phyloP scores from a whole-genome alignment of 1,140 invertebrate genomes.

The Drosophila melanica region DNA sequence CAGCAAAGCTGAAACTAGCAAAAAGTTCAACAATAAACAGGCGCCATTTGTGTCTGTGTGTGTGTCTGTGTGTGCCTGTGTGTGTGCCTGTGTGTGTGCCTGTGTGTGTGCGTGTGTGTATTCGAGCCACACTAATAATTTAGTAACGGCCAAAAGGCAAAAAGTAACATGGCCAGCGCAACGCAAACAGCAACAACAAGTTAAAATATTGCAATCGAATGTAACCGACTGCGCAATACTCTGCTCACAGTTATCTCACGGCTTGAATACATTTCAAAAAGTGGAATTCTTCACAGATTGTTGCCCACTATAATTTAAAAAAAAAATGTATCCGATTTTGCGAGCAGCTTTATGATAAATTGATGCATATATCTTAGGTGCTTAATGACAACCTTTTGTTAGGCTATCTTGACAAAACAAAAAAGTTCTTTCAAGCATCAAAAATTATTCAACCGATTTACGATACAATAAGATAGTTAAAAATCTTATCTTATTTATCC shows the following conservation, averaged over 20 bases:
- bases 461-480: too few species aligned
- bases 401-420: too few species aligned
- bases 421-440: too few species aligned
- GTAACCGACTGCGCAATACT: not conserved
- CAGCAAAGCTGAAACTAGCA: conserved; percentile 65
- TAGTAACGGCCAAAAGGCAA: conserved; percentile 72
- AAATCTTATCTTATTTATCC: too few species aligned
- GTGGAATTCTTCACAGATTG: too few species aligned
- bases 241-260: not conserved
- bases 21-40: conserved; percentile 55
- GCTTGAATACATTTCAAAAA: too few species aligned
- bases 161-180: conserved; percentile 46
- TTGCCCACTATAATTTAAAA: too few species aligned
- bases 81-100: conserved; percentile 16
- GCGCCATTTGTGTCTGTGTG: conserved; percentile 45
- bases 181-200: conserved; percentile 12
- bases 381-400: too few species aligned
- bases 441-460: too few species aligned
- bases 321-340: too few species aligned
- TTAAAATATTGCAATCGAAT: not conserved
- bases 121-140: conserved; percentile 73
- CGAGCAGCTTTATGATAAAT: too few species aligned
- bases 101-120: conserved; percentile 38
- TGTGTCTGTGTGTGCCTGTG: conserved; percentile 19
- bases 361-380: too few species aligned